Evolutionary conservation across 2,113 vertebrate genomes (phyloP).

Genomic region (Numida meleagris): DNA sequence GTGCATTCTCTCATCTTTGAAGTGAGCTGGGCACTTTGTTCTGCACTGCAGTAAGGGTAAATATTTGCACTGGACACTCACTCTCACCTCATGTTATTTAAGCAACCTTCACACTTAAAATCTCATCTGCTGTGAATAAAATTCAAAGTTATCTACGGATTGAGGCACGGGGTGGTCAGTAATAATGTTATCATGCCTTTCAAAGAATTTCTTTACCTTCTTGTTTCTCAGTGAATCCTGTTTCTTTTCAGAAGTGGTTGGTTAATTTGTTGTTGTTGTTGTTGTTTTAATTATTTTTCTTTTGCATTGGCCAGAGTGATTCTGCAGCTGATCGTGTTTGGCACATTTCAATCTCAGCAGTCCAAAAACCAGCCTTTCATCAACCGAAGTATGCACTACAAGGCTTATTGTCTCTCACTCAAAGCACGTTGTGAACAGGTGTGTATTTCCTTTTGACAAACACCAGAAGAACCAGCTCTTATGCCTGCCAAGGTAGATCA

Average conservation of each 20-base stretch:
- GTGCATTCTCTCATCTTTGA: not conserved
- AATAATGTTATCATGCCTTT: not conserved
- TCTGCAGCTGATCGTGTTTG: conserved; percentile 26
- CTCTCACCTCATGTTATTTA: not conserved
- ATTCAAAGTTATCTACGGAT: not conserved
- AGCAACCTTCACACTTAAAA: not conserved
- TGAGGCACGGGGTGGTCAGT: not conserved
- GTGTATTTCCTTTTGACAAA: not conserved
- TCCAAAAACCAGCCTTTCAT: not conserved
- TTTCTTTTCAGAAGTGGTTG: not conserved
- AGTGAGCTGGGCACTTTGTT: not conserved
- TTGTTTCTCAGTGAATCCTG: not conserved
- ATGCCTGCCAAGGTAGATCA: not conserved
- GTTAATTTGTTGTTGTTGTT: not conserved
- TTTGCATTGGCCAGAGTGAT: not conserved
- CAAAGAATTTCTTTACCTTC: not conserved
- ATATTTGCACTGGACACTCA: not conserved
- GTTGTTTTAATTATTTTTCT: not conserved
- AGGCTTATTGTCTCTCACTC: not conserved
- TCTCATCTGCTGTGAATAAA: not conserved
- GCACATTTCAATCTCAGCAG: not conserved
- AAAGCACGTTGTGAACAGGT: not conserved
- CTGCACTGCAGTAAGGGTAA: not conserved
- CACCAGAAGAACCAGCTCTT: not conserved
- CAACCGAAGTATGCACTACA: not conserved